Evolutionary conservation across 2,113 vertebrate species (phyloP).

Genomic region (Xyliphius kryptos): DNA sequence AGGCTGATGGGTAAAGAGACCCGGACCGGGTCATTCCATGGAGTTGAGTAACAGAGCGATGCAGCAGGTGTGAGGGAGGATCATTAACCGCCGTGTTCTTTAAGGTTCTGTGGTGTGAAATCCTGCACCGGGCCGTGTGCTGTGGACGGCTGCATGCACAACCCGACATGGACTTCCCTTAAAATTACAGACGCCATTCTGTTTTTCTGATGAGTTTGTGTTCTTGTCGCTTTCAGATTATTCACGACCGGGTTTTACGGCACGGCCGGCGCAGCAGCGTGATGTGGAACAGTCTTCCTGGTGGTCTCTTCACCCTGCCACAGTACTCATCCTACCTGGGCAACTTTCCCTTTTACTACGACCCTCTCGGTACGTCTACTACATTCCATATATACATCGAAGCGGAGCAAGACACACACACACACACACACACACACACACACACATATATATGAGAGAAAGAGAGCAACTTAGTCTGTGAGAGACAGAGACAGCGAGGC

Average conservation of each 20-base stretch:
- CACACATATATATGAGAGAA: no score
- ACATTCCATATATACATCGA: no score
- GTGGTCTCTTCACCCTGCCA: conserved; percentile 89
- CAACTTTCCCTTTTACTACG: conserved; percentile 98
- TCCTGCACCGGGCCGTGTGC: no score
- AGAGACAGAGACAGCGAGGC: no score
- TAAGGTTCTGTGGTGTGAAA: no score
- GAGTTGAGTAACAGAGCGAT: conserved; percentile 1
- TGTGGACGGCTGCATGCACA: no score
- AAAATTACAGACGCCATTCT: no score
- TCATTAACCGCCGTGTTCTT: not conserved
- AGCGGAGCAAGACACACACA: no score
- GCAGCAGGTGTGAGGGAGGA: conserved; percentile 11
- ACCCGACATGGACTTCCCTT: no score
- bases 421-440: no score
- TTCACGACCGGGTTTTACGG: conserved; percentile 94
- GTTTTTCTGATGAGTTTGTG: not conserved
- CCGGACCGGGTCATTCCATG: not conserved
- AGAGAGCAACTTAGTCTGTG: no score
- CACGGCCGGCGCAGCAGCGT: conserved; percentile 86
- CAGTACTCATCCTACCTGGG: conserved; percentile 94
- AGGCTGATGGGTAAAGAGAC: conserved; percentile 21
- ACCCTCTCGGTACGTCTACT: no score
- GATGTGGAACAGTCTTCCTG: conserved; percentile 97
- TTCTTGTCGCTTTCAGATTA: conserved; percentile 70